A percentile compares a stretch with the other conserved stretches of the same genome.
Evolutionary conservation across 2,113 vertebrate genomes (phyloP).

Genomic region (Cygnus buccinator): DNA sequence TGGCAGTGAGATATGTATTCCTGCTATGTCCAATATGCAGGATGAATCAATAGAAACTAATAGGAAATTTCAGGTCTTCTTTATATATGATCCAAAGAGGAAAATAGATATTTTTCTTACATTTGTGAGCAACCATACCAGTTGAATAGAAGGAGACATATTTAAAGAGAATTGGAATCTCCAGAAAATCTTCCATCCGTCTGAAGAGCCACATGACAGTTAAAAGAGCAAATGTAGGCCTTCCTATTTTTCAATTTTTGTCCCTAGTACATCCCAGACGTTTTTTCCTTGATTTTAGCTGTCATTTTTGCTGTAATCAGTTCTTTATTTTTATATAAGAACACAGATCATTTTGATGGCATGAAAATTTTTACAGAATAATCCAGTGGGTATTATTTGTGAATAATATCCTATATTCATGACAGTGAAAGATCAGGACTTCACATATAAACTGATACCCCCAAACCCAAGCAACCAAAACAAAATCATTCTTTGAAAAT

Average conservation of each 20-base stretch:
- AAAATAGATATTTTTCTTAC: background rate
- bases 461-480: background rate
- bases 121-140: background rate
- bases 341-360: background rate
- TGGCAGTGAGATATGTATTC: background rate
- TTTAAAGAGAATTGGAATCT: background rate
- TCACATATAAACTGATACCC: background rate
- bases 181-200: background rate
- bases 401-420: background rate
- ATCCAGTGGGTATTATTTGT: background rate
- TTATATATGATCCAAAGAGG: background rate
- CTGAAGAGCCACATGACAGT: background rate
- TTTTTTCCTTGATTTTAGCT: background rate
- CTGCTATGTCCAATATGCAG: fast-evolving
- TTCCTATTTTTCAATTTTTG: background rate
- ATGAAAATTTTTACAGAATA: background rate
- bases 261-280: background rate
- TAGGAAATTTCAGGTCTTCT: background rate
- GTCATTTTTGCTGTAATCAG: background rate
- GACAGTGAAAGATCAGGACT: background rate
- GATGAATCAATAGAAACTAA: background rate
- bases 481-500: background rate
- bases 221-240: background rate
- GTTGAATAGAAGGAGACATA: background rate
- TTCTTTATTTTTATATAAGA: background rate